A percentile compares a stretch with the other conserved stretches of the same genome.
These are phyloP conservation scores for Coptodon rendalli DNA, from an alignment of 2,113 vertebrate species.

Conservation along the genomic window DNA sequence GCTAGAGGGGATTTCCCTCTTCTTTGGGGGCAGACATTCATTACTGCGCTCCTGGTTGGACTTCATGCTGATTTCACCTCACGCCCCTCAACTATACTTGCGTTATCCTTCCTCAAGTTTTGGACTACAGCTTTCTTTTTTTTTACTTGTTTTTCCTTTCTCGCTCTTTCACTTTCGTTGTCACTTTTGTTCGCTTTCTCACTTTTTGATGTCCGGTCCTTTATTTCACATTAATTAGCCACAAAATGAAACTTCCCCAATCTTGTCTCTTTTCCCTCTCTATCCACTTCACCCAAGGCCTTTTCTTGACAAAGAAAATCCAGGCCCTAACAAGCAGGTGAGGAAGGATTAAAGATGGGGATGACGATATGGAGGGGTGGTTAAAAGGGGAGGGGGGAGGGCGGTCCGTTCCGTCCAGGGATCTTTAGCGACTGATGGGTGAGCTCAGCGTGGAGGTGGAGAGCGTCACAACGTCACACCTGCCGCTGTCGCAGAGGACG, in stretches of 20 bases:
- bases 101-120: not conserved
- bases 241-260: conserved; percentile 2
- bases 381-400: conserved; percentile 8
- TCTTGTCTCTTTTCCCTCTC: not conserved
- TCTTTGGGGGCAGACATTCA: conserved; percentile 98
- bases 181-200: not conserved
- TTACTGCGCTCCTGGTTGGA: conserved; percentile 98
- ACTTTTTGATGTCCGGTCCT: not conserved
- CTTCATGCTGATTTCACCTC: conserved; percentile 83
- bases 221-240: conserved; percentile 8
- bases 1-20: conserved; percentile 88
- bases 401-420: conserved; percentile 20
- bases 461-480: conserved; percentile 82
- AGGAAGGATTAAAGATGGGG: conserved; percentile 30
- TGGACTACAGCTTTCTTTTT: not conserved
- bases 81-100: conserved; percentile 59
- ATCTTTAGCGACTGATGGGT: conserved; percentile 42
- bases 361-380: conserved; percentile 23
- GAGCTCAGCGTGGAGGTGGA: conserved; percentile 36
- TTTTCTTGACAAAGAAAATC: conserved; percentile 16
- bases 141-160: not conserved
- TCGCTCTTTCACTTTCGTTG: not conserved
- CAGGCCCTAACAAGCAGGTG: not conserved
- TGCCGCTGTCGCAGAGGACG: conserved; percentile 75
- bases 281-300: not conserved